Percentiles rank a stretch among this genome's conserved stretches.
phyloP scores from a whole-genome alignment of 2,888 invertebrate species.

The Hydroisotoma schaefferi region DNA sequence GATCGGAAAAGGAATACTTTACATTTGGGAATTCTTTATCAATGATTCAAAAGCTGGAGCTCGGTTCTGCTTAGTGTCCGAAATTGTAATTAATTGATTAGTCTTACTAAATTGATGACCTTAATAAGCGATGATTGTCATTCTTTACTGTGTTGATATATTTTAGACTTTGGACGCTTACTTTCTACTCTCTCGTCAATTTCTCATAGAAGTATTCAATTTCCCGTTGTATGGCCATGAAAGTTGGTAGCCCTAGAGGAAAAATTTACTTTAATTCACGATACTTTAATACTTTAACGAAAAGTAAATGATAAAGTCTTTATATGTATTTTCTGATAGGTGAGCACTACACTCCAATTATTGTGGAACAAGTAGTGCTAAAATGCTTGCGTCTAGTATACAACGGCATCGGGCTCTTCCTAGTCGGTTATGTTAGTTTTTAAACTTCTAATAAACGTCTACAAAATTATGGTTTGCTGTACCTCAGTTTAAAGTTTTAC shows the following conservation, averaged over 20 bases:
- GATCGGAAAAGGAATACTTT: constrained; percentile 39
- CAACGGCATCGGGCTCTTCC: constrained; percentile 8
- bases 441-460: neutral
- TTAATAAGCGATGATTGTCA: neutral
- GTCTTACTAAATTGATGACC: neutral
- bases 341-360: constrained; percentile 2
- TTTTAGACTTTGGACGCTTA: constrained; percentile 15
- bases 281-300: neutral
- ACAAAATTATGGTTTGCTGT: neutral
- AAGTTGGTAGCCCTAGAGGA: neutral
- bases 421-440: constrained; percentile 10
- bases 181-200: constrained; percentile 13
- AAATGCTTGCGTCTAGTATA: constrained; percentile 7
- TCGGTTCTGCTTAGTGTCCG: constrained; percentile 33
- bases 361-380: constrained; percentile 17
- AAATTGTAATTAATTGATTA: constrained; percentile 28
- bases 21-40: constrained; percentile 38
- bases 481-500: neutral
- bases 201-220: constrained; percentile 6
- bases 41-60: constrained; percentile 35
- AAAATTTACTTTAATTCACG: neutral
- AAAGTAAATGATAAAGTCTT: too few species aligned
- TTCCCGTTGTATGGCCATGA: neutral
- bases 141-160: neutral
- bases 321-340: neutral